Evolutionary conservation across 2,797 vertebrate genomes (phyloP).

Genomic region (Xenopus petersii): DNA sequence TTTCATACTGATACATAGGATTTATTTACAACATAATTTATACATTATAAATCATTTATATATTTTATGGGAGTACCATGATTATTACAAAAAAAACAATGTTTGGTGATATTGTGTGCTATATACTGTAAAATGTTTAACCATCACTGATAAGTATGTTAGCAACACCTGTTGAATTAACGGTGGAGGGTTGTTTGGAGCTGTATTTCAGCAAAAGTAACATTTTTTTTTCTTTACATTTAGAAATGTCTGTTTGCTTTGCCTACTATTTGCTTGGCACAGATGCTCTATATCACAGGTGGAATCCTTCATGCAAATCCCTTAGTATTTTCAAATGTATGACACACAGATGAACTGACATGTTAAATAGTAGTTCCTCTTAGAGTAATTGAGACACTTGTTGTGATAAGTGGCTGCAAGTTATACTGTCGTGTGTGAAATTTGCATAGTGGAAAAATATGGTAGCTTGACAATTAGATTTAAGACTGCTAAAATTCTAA

Average conservation of each 20-base stretch:
- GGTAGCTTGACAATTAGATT: conserved; percentile 68
- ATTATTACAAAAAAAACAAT: background rate
- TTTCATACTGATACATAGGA: background rate
- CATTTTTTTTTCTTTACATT: background rate
- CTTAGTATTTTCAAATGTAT: conserved; percentile 8
- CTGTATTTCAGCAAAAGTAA: background rate
- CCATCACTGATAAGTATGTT: no score
- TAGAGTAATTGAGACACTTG: conserved; percentile 42
- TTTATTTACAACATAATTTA: background rate
- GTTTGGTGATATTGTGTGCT: background rate
- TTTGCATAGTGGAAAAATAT: conserved; percentile 67
- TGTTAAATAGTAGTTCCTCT: conserved; percentile 39
- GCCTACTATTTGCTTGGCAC: conserved; percentile 15
- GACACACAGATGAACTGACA: conserved; percentile 29
- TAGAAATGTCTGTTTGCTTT: conserved; percentile 27
- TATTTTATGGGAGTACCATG: background rate
- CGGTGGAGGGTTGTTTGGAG: background rate
- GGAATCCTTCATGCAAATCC: background rate
- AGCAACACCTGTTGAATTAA: background rate
- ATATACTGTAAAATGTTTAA: no score
- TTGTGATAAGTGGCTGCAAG: conserved; percentile 55
- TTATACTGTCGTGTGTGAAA: conserved; percentile 60
- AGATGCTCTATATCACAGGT: conserved; percentile 15
- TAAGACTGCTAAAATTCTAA: conserved; percentile 51
- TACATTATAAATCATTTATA: background rate